Base-by-base conservation (phyloP, 2,113 vertebrate genomes). In the Centropristis striata region DNA sequence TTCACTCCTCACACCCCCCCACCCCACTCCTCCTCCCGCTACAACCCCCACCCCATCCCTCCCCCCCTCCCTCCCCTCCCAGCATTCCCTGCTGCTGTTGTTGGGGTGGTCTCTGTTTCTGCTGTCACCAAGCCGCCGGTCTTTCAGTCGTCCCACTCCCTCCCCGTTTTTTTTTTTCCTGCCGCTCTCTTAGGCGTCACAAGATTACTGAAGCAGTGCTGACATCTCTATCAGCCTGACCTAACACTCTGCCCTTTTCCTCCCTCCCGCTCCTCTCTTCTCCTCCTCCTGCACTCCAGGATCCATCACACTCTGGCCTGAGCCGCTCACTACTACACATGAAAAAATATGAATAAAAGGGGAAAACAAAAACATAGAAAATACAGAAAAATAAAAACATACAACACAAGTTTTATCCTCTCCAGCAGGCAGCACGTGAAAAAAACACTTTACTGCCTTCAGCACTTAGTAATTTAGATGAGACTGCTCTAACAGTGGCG, bases 221-320 rank as follows among this genome's bases (percentile, higher is more conserved):
- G 92, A 92, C 87, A 89, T 93, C 92, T 92, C 91, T 89, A 93
- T 92, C 92, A 93, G 85, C 28, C 83, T 88, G 86, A 91, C 90
- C 90, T 76, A 86, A 86, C 86, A 88, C 88, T 66, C 73, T 91
- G 83, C 66, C 87, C 90, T 85, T 83, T 83, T 18, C 73, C 71
- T 66, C 77, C 66, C 76, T 27, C 71, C 73, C 64, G 23, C 64
- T 16, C 42, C 68, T 49, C 53, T 65, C 49, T 25, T 32, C 73
- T 58, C 63, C 83, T 72, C 78, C 85, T 70, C 49, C 71, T 70
- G 50, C 91, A 51, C 84, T 85, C 78, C 77, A 79, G 83, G 86
- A 88, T 90, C 89, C 78, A 85, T 86, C 88, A 89, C 75, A 84
- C 75, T 85, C 65, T 9, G 50, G 55, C 71, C 80, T 73, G 59